phyloP scores from a whole-genome alignment of 2,113 vertebrate genomes.

The Dermatemys mawii region DNA sequence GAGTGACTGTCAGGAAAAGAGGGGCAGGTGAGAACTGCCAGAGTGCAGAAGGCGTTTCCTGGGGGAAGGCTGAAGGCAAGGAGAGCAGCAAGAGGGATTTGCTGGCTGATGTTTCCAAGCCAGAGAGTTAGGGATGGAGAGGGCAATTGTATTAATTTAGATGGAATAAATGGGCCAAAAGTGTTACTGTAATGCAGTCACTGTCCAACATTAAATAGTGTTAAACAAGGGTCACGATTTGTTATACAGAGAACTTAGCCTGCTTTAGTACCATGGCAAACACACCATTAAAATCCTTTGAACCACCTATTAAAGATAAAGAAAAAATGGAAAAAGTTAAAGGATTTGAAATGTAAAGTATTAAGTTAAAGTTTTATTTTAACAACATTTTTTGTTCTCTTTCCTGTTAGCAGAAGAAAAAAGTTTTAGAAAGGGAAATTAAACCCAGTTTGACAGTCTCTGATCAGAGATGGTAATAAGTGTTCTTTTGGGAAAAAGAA shows the following conservation, averaged over 20 bases:
- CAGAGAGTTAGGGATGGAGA: background rate
- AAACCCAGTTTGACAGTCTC: background rate
- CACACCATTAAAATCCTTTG: background rate
- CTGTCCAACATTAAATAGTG: background rate
- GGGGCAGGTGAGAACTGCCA: background rate
- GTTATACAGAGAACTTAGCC: background rate
- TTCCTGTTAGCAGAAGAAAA: background rate
- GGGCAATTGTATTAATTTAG: background rate
- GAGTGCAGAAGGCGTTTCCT: background rate
- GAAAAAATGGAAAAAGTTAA: background rate
- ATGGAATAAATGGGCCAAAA: background rate
- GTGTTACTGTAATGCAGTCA: background rate
- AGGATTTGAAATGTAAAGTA: background rate
- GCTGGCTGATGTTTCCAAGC: background rate
- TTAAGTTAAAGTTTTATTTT: background rate
- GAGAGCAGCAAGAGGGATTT: background rate
- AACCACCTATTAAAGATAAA: background rate
- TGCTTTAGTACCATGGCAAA: background rate
- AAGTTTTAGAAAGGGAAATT: background rate
- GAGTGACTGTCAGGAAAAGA: background rate
- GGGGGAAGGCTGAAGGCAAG: background rate
- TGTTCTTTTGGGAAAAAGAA: background rate
- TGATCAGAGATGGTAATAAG: background rate
- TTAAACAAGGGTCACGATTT: background rate
- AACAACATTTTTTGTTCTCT: background rate